phyloP scores from a whole-genome alignment of 2,797 vertebrate genomes.

The Atherinosoma microstoma region DNA sequence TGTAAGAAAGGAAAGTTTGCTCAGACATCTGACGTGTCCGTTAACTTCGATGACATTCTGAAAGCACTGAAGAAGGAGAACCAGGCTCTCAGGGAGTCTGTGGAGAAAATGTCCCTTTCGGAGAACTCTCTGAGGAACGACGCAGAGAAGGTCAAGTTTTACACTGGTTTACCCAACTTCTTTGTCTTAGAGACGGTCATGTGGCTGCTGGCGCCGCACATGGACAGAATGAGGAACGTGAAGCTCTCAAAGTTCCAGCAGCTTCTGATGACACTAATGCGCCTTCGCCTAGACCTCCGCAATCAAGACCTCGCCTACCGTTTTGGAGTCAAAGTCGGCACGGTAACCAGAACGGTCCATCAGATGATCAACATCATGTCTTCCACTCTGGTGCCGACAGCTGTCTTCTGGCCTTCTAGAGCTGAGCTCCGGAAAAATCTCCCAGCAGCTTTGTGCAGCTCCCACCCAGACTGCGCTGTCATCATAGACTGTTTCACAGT shows the following conservation, averaged over 20 bases:
- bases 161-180: conserved; percentile 84
- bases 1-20: conserved; percentile 63
- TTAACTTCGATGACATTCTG: conserved; percentile 74
- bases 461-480: conserved; percentile 83
- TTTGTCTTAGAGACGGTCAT: conserved; percentile 85
- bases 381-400: conserved; percentile 81
- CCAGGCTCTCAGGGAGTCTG: conserved; percentile 79
- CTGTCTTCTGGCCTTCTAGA: conserved; percentile 84
- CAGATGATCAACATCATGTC: conserved; percentile 84
- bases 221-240: conserved; percentile 78
- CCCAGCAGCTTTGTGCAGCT: conserved; percentile 70
- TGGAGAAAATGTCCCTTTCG: conserved; percentile 82
- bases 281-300: conserved; percentile 82
- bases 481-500: conserved; percentile 85
- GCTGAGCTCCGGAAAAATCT: conserved; percentile 84
- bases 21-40: conserved; percentile 29
- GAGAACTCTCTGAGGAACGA: conserved; percentile 82
- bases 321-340: conserved; percentile 81
- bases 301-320: conserved; percentile 86
- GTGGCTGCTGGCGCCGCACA: conserved; percentile 84
- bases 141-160: conserved; percentile 83
- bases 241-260: conserved; percentile 85
- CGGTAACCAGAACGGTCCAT: conserved; percentile 78
- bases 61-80: conserved; percentile 80
- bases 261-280: conserved; percentile 83